phyloP scores from a whole-genome alignment of 2,113 vertebrate species.

The Actenoides hombroni region DNA sequence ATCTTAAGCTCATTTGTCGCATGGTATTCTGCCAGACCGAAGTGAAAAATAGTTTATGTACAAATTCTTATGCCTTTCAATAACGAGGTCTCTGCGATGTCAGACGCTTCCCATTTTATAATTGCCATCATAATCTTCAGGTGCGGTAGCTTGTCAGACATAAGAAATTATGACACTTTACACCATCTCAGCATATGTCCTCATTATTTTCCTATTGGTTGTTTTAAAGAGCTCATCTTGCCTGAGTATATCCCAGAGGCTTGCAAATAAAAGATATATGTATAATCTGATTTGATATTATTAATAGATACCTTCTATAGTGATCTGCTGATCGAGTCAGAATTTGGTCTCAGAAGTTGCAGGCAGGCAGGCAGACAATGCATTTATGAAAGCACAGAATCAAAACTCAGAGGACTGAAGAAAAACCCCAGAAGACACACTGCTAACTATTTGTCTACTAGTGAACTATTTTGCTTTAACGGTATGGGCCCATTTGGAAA shows the following conservation, averaged over 20 bases:
- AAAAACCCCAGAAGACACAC: conserved; percentile 1
- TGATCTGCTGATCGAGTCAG: conserved; percentile 52
- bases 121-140: not conserved
- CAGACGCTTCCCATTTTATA: not conserved
- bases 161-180: not conserved
- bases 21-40: not conserved
- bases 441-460: not conserved
- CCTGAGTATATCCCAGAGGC: conserved; percentile 21
- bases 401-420: conserved; percentile 5
- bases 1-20: not conserved
- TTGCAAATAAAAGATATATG: conserved; percentile 34
- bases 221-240: conserved; percentile 46
- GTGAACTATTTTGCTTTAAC: conserved; percentile 23
- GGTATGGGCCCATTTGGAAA: conserved; percentile 33
- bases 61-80: not conserved
- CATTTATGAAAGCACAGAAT: conserved; percentile 58
- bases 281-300: conserved; percentile 39
- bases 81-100: not conserved
- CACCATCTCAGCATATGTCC: accelerated
- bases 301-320: conserved; percentile 38
- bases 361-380: conserved; percentile 46
- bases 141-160: not conserved
- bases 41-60: not conserved
- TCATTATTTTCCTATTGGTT: not conserved
- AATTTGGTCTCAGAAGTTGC: conserved; percentile 57